These are phyloP conservation scores for Rhineura floridana DNA, from an alignment of 2,113 vertebrate species.

Conservation along the genomic window DNA sequence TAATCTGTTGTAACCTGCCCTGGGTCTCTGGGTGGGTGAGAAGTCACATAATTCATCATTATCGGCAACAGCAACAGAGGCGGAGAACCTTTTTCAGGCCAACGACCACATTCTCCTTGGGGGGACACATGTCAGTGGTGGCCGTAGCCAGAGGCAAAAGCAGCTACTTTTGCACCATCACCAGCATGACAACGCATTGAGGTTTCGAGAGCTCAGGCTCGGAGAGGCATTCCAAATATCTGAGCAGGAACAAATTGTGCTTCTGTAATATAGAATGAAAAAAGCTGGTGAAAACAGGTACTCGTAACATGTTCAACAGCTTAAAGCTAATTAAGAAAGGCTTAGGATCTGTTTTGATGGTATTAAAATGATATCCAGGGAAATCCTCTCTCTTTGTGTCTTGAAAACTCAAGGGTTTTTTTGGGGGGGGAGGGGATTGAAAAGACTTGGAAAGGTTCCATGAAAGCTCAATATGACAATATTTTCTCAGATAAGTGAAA, in stretches of 20 bases:
- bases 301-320: not conserved
- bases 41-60: no score
- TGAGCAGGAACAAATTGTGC: not conserved
- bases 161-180: no score
- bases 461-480: not conserved
- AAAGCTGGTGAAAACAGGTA: not conserved
- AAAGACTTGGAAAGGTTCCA: constrained; percentile 27
- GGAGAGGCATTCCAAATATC: not conserved
- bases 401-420: constrained; percentile 10
- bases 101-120: no score
- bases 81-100: no score
- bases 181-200: no score
- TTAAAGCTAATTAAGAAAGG: constrained; percentile 16
- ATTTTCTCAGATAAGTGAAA: not conserved
- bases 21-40: no score
- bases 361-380: constrained; percentile 7
- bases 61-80: no score
- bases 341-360: not conserved
- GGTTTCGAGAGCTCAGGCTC: no score
- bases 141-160: no score
- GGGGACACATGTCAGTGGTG: no score
- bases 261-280: not conserved
- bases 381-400: not conserved
- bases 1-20: no score
- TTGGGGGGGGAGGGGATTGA: not conserved